phyloP scores from a whole-genome alignment of 2,888 invertebrate species.

The Mystacides longicornis region DNA sequence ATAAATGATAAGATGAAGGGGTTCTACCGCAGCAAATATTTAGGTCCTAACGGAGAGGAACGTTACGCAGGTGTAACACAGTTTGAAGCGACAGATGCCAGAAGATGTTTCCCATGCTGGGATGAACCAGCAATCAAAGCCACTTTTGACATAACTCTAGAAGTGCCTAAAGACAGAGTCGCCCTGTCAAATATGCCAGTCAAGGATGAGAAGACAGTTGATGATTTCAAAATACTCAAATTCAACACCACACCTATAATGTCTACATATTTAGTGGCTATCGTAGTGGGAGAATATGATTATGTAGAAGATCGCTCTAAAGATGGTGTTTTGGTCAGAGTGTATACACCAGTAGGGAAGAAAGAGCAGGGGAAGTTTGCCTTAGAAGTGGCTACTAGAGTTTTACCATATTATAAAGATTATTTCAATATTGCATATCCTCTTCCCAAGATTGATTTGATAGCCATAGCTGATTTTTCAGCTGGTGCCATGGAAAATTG shows the following conservation, averaged over 20 bases:
- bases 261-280: constrained; percentile 93
- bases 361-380: constrained; percentile 89
- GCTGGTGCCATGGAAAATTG: constrained; percentile 98
- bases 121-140: constrained; percentile 96
- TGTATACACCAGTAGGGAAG: constrained; percentile 84
- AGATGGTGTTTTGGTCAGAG: constrained; percentile 76
- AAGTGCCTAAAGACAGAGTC: constrained; percentile 72
- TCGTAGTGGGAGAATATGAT: constrained; percentile 92
- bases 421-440: constrained; percentile 95
- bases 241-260: constrained; percentile 86
- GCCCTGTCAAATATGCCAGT: constrained; percentile 92
- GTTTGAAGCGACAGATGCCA: constrained; percentile 85
- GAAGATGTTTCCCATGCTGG: constrained; percentile 95
- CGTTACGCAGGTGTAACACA: constrained; percentile 85
- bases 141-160: constrained; percentile 82
- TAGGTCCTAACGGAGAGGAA: constrained; percentile 64
- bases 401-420: constrained; percentile 87
- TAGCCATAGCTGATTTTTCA: constrained; percentile 93
- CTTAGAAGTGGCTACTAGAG: constrained; percentile 83
- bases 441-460: constrained; percentile 91
- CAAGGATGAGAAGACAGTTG: constrained; percentile 42
- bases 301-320: constrained; percentile 77
- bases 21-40: constrained; percentile 87
- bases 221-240: constrained; percentile 49
- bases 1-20: constrained; percentile 92